Evolutionary conservation across 1,140 invertebrate species (phyloP).

Genomic region (Papilio aristodemus): DNA sequence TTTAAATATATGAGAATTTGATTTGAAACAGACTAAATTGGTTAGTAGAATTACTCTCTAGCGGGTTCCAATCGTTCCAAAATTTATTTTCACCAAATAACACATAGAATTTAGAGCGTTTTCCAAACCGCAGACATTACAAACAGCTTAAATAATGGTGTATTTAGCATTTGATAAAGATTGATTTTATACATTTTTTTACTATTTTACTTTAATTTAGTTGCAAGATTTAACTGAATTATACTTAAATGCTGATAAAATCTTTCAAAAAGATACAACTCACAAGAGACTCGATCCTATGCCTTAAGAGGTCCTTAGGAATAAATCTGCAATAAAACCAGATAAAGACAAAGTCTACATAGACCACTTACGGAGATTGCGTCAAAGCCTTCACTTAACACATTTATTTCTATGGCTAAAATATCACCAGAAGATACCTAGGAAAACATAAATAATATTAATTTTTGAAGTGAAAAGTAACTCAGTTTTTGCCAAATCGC

Average conservation of each 20-base stretch:
- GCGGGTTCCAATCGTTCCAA: not conserved
- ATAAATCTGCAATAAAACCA: conserved; percentile 20
- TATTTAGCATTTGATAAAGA: no score
- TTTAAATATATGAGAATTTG: conserved; percentile 13
- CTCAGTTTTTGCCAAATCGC: no score
- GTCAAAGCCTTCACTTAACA: not conserved
- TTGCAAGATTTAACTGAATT: no score
- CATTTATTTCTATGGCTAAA: not conserved
- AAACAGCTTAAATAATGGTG: not conserved
- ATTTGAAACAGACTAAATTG: conserved; percentile 21
- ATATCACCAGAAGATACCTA: not conserved
- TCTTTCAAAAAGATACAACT: not conserved
- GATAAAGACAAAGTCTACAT: conserved; percentile 6
- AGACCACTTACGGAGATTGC: conserved; percentile 3
- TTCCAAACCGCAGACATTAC: not conserved
- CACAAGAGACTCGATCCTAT: not conserved
- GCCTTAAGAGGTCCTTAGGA: not conserved
- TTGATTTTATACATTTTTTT: no score
- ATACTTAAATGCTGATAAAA: not conserved
- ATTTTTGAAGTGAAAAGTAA: no score
- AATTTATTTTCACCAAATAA: not conserved
- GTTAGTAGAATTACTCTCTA: conserved; percentile 16
- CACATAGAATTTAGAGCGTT: conserved; percentile 1
- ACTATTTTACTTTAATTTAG: no score
- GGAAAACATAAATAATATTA: no score